phyloP scores from a whole-genome alignment of 2,113 vertebrate genomes.

The Microcebus tavaratra region DNA sequence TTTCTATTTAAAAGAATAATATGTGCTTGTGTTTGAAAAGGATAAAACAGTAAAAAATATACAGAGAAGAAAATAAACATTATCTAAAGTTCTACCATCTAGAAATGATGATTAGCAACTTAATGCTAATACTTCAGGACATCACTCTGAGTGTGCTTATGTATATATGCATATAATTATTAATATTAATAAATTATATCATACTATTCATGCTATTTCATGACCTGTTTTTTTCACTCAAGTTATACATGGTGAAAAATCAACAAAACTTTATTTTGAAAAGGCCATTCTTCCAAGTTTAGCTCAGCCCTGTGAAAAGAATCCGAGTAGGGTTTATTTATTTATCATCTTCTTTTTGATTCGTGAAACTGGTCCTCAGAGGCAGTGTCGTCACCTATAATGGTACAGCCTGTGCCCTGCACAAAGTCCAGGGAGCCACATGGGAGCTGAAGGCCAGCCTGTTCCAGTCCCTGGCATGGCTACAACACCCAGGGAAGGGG shows the following conservation, averaged over 20 bases:
- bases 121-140: background rate
- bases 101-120: background rate
- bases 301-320: background rate
- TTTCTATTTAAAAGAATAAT: background rate
- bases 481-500: background rate
- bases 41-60: background rate
- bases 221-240: background rate
- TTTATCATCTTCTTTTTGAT: background rate
- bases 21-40: background rate
- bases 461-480: background rate
- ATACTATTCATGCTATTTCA: background rate
- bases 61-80: background rate
- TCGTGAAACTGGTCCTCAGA: background rate
- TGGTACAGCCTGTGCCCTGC: background rate
- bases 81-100: background rate
- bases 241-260: background rate
- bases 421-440: background rate
- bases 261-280: background rate
- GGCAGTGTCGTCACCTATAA: background rate
- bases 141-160: background rate
- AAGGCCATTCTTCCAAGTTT: background rate
- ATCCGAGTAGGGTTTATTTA: background rate
- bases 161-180: background rate
- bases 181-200: background rate
- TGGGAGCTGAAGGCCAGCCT: background rate